phyloP scores from a whole-genome alignment of 2,888 invertebrate genomes.

The Laspeyria flexula region DNA sequence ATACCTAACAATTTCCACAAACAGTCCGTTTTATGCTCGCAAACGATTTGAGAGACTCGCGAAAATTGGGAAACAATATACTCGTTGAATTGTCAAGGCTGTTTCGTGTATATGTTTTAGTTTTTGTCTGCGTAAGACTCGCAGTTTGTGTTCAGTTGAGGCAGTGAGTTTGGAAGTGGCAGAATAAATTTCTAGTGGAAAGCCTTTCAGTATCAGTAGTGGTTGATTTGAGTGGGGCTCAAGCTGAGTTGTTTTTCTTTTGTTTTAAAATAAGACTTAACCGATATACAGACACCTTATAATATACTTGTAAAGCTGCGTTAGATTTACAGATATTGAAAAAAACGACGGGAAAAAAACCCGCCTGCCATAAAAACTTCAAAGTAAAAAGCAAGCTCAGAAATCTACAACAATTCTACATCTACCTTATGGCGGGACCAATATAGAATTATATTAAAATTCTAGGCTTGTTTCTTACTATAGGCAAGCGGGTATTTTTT shows the following conservation, averaged over 20 bases:
- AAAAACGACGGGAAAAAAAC: too few species aligned
- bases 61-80: constrained; percentile 6
- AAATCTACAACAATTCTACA: too few species aligned
- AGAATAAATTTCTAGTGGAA: neutral
- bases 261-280: neutral
- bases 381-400: too few species aligned
- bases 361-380: too few species aligned
- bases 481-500: too few species aligned
- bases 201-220: neutral
- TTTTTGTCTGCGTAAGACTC: neutral
- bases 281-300: too few species aligned
- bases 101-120: neutral
- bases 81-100: neutral
- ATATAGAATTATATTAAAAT: too few species aligned
- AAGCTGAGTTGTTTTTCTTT: neutral
- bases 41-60: constrained; percentile 17
- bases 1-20: constrained; percentile 37
- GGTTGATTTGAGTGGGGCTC: neutral
- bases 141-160: neutral
- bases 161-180: neutral
- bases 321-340: too few species aligned
- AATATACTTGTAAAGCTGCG: too few species aligned
- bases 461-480: too few species aligned
- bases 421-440: too few species aligned
- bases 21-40: constrained; percentile 20